Evolutionary conservation across 37 sponge, comb jelly and placozoan species (phyloP).

Genomic region (Amphimedon queenslandica): DNA sequence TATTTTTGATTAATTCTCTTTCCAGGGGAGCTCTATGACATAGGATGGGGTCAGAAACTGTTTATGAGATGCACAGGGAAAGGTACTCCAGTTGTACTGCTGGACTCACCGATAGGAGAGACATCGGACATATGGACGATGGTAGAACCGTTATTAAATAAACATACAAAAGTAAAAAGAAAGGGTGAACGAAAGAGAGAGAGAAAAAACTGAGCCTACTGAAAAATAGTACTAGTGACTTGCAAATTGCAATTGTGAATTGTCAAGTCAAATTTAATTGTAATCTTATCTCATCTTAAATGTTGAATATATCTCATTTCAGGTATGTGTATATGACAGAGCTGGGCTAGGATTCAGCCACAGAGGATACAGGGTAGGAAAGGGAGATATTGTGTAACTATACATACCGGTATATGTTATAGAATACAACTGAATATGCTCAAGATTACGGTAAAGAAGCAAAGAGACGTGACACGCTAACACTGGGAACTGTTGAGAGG

Average conservation of each 20-base stretch:
- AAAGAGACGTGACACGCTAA: conserved; percentile 29
- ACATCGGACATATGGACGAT: conserved; percentile 49
- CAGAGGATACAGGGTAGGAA: conserved; percentile 45
- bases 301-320: background rate
- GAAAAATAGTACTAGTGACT: too few species aligned
- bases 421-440: conserved; percentile 45
- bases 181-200: background rate
- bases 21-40: conserved; percentile 43
- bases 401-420: conserved; percentile 3
- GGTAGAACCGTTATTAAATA: conserved; percentile 46
- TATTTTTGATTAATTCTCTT: background rate
- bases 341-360: conserved; percentile 70
- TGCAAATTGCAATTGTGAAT: too few species aligned
- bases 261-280: too few species aligned
- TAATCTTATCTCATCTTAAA: too few species aligned
- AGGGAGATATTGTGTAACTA: background rate
- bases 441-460: conserved; percentile 41
- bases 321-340: conserved; percentile 68
- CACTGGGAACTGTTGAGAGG: conserved; percentile 14
- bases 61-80: conserved; percentile 43
- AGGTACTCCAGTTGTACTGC: conserved; percentile 39
- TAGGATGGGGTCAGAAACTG: conserved; percentile 67
- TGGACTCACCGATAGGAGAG: conserved; percentile 61
- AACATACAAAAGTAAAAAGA: conserved; percentile 38
- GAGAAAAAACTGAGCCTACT: too few species aligned